A percentile compares a stretch with the other conserved stretches of the same genome.
Evolutionary conservation across 2,113 vertebrate genomes (phyloP).

Genomic region (Ellobius talpinus): DNA sequence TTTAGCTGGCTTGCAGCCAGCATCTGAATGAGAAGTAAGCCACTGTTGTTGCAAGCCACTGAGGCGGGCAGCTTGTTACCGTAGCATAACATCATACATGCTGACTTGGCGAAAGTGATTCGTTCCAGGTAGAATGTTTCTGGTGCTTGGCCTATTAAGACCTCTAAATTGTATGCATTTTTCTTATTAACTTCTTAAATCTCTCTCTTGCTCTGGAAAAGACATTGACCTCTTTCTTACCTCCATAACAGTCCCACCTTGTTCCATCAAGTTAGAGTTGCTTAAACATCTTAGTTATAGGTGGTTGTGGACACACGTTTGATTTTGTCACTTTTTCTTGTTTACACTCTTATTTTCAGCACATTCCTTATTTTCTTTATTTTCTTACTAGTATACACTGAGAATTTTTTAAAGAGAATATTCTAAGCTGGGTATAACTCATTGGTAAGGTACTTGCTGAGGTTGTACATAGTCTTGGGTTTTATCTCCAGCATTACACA

Average conservation of each 20-base stretch:
- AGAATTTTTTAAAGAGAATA: conserved; percentile 62
- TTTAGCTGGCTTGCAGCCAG: not conserved
- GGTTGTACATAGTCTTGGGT: not conserved
- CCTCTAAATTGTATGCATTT: not conserved
- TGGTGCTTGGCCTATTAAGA: conserved; percentile 5
- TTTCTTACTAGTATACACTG: conserved; percentile 13
- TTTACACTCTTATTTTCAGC: not conserved
- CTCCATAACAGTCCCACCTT: not conserved
- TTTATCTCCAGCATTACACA: not conserved
- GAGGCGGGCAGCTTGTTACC: not conserved
- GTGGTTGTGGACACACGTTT: not conserved
- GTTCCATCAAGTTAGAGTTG: not conserved
- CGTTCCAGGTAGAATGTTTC: conserved; percentile 1
- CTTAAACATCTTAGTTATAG: conserved; percentile 9
- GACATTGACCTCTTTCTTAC: not conserved
- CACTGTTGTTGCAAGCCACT: not conserved
- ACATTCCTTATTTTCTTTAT: conserved; percentile 12
- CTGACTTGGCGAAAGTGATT: conserved; percentile 6
- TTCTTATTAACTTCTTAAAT: conserved; percentile 3
- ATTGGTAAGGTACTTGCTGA: not conserved
- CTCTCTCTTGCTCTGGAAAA: not conserved
- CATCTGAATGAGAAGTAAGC: not conserved
- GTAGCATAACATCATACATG: not conserved
- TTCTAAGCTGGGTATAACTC: conserved; percentile 1
- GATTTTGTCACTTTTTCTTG: not conserved